A percentile compares a stretch with the other conserved stretches of the same genome.
Conservation (phyloP, 2,888 invertebrate genomes). For the Xestia c-nigrum region DNA sequence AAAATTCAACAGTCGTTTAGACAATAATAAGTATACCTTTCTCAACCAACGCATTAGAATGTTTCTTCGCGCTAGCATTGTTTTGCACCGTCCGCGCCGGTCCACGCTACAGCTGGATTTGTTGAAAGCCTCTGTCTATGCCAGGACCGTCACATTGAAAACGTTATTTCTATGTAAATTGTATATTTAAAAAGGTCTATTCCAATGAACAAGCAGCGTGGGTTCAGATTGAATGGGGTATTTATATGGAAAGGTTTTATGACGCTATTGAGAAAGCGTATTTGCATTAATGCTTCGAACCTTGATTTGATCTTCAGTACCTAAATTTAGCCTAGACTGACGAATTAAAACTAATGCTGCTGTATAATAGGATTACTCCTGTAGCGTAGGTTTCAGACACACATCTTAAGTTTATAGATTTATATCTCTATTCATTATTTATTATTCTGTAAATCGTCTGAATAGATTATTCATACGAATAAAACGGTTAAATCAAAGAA, state of each 20-base stretch:
- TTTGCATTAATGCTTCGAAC: slow-evolving; percentile 30
- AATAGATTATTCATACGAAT: too few species aligned
- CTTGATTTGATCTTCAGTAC: slow-evolving; percentile 1
- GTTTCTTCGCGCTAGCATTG: not conserved
- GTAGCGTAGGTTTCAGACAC: not conserved
- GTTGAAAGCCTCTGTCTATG: slow-evolving; percentile 43
- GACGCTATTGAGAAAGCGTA: slow-evolving; percentile 11
- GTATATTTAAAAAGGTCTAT: slow-evolving; percentile 49
- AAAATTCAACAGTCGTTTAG: not conserved
- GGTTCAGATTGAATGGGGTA: slow-evolving; percentile 21
- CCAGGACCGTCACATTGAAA: slow-evolving; percentile 49
- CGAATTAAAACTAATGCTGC: not conserved
- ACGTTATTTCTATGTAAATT: slow-evolving; percentile 59
- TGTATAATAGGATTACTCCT: not conserved
- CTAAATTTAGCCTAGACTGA: not conserved
- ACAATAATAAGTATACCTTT: not conserved
- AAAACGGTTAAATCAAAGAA: too few species aligned
- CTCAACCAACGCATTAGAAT: not conserved
- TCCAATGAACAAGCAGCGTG: slow-evolving; percentile 29
- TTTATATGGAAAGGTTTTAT: slow-evolving; percentile 45
- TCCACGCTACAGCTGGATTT: slow-evolving; percentile 30
- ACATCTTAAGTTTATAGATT: not conserved
- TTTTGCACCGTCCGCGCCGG: not conserved
- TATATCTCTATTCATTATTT: not conserved
- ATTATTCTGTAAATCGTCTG: not conserved